Evolutionary conservation across 23 tunicate genomes (phyloP).

Genomic region (Ascidia mentula): DNA sequence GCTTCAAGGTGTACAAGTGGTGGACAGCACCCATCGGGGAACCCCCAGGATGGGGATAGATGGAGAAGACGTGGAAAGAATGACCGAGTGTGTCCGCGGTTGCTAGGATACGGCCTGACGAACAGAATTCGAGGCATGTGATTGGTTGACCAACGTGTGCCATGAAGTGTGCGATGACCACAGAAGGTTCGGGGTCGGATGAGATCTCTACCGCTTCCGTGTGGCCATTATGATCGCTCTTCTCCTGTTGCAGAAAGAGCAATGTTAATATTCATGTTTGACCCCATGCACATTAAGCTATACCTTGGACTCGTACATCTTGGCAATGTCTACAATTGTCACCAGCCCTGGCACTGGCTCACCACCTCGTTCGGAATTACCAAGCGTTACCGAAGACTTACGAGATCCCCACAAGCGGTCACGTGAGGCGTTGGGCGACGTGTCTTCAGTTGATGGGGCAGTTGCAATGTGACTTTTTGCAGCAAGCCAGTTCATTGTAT

Average conservation of each 20-base stretch:
- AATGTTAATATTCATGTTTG: too few species aligned
- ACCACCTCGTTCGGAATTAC: background rate
- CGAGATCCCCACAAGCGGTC: conserved; percentile 35
- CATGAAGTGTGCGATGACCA: conserved; percentile 79
- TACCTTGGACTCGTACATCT: background rate
- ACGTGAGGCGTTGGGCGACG: conserved; percentile 20
- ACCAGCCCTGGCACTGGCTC: conserved; percentile 59
- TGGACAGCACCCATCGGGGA: conserved; percentile 65
- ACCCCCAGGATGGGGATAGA: conserved; percentile 66
- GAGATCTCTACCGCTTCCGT: conserved; percentile 39
- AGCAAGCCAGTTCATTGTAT: conserved; percentile 92
- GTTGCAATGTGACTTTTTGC: conserved; percentile 39
- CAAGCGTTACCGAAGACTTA: conserved; percentile 16
- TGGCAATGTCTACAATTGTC: conserved; percentile 43
- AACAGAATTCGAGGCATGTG: conserved; percentile 50
- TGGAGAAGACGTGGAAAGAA: conserved; percentile 84
- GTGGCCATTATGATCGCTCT: conserved; percentile 14
- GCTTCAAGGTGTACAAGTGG: conserved; percentile 81
- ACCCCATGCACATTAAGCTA: background rate
- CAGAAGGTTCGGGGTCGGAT: conserved; percentile 14
- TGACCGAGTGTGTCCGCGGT: conserved; percentile 92
- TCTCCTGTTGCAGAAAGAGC: background rate
- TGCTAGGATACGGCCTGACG: conserved; percentile 74
- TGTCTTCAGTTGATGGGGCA: background rate
- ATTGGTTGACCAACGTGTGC: conserved; percentile 72